These are phyloP conservation scores for Saturnia pavonia DNA, from an alignment of 2,888 invertebrate genomes.

Conservation along the genomic window DNA sequence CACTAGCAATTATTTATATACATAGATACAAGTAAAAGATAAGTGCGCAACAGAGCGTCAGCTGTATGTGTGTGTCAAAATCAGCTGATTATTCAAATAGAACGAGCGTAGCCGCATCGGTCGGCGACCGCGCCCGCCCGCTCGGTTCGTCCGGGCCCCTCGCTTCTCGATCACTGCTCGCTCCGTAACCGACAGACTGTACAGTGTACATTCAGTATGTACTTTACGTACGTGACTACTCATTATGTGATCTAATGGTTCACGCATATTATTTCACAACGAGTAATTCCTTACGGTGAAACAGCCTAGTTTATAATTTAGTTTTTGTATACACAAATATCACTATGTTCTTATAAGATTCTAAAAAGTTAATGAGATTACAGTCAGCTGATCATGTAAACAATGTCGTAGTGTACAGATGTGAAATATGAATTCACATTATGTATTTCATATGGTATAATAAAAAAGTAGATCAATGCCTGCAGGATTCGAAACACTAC, in stretches of 20 bases:
- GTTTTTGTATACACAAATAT: constrained; percentile 12
- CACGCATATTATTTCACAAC: constrained; percentile 26
- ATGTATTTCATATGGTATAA: constrained; percentile 13
- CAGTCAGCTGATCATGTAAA: constrained; percentile 80
- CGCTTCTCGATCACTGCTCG: constrained; percentile 27
- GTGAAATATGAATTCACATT: constrained; percentile 4
- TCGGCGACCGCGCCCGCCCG: constrained; percentile 60
- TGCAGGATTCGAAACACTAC: constrained; percentile 12
- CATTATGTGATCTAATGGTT: constrained; percentile 16
- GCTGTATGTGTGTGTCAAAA: constrained; percentile 81
- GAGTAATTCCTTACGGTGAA: constrained; percentile 8
- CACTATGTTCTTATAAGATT: constrained; percentile 53
- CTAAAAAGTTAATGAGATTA: constrained; percentile 48
- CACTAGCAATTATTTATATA: constrained; percentile 45
- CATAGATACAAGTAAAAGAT: constrained; percentile 57
- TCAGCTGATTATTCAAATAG: constrained; percentile 83
- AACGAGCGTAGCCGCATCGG: constrained; percentile 68
- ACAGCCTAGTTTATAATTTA: constrained; percentile 18
- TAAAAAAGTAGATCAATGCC: constrained; percentile 11
- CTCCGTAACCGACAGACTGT: constrained; percentile 24
- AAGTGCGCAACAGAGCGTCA: constrained; percentile 72
- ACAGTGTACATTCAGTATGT: constrained; percentile 23
- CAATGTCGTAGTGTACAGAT: constrained; percentile 48
- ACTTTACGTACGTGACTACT: constrained; percentile 26
- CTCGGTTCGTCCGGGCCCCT: constrained; percentile 33